Percentiles rank a stretch among this genome's conserved stretches.
Conservation (phyloP, 1,140 invertebrate species). For the Elysia chlorotica region DNA sequence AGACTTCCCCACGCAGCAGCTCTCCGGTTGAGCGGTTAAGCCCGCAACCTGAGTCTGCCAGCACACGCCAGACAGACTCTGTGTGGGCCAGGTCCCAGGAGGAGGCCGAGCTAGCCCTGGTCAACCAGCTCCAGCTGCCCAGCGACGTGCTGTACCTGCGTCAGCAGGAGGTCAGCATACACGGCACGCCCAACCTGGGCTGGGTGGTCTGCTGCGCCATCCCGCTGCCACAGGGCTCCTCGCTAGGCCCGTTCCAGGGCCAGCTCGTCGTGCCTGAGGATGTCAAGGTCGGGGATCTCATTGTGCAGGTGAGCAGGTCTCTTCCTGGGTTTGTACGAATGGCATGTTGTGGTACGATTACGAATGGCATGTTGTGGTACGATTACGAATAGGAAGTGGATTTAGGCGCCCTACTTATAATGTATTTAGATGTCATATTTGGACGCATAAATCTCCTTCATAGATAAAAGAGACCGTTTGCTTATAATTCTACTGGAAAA, state of each 20-base stretch:
- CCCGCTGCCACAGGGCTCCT: slow-evolving; percentile 39
- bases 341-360: neutral
- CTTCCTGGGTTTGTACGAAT: neutral
- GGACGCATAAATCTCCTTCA: too few relatives aligned
- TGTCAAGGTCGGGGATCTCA: slow-evolving; percentile 41
- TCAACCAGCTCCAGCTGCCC: slow-evolving; percentile 45
- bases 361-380: too few relatives aligned
- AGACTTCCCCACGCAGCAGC: too few relatives aligned
- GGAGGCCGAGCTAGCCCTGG: slow-evolving; percentile 27
- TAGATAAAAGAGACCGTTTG: too few relatives aligned
- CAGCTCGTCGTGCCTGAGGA: slow-evolving; percentile 38
- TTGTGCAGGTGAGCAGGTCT: slow-evolving; percentile 36
- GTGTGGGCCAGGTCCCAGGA: too few relatives aligned
- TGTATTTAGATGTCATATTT: too few relatives aligned
- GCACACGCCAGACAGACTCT: too few relatives aligned
- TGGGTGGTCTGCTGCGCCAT: slow-evolving; percentile 48
- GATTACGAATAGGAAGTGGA: too few relatives aligned
- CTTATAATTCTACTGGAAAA: too few relatives aligned
- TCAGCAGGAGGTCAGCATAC: slow-evolving; percentile 40
- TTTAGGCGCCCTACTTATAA: too few relatives aligned
- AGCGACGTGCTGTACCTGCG: slow-evolving; percentile 47
- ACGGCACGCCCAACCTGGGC: slow-evolving; percentile 26
- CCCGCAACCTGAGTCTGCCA: too few relatives aligned
- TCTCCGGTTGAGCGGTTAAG: too few relatives aligned
- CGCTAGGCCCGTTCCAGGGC: slow-evolving; percentile 49